These are phyloP conservation scores for Pachyuromys duprasi DNA, from an alignment of 2,797 vertebrate species.

Conservation along the genomic window DNA sequence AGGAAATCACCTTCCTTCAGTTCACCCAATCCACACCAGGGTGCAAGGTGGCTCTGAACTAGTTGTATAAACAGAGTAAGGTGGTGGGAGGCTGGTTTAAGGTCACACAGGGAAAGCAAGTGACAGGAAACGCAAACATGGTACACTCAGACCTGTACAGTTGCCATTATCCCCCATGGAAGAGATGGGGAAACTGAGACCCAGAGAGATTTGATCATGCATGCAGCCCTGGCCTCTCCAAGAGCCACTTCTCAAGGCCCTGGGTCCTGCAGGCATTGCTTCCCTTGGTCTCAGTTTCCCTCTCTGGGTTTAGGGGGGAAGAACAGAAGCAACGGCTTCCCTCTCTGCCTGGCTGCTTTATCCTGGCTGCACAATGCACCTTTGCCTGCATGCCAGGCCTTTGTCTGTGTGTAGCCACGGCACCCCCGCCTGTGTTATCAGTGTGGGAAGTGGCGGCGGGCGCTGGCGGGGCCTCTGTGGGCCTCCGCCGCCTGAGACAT, in stretches of 20 bases:
- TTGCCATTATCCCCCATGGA: background rate
- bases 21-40: background rate
- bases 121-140: background rate
- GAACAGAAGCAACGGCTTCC: background rate
- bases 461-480: conserved; percentile 64
- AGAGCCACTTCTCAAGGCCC: background rate
- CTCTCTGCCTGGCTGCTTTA: conserved; percentile 80
- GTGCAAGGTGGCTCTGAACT: background rate
- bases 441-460: conserved; percentile 76
- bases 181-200: conserved; percentile 23
- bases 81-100: background rate
- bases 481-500: conserved; percentile 77
- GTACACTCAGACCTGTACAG: background rate
- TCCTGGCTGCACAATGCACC: conserved; percentile 69
- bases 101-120: background rate
- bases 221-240: background rate
- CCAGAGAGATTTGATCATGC: background rate
- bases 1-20: background rate
- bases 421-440: conserved; percentile 83
- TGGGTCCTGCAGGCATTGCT: background rate
- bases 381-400: conserved; percentile 21
- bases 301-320: background rate
- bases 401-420: conserved; percentile 67
- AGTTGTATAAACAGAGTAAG: background rate
- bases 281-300: background rate